Evolutionary conservation across 2,113 vertebrate species (phyloP), one percentile per base, ranked within the genome.

Genomic region (Anoplopoma fimbria): DNA sequence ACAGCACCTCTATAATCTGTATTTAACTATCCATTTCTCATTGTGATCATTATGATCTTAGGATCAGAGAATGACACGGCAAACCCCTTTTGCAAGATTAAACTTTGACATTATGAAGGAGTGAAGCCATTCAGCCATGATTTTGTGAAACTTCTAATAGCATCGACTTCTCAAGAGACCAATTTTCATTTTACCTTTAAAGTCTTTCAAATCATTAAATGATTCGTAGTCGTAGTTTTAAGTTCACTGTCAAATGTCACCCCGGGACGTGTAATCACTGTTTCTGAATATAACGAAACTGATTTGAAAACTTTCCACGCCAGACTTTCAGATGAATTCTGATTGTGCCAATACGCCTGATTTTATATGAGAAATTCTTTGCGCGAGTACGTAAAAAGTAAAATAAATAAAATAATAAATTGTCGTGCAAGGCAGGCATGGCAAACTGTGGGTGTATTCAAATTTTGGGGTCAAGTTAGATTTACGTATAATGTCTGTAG

Each of bases 21-120:
- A 74, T 87, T 87, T 89, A 87, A 89, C 80, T 77, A 88, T 67
- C 88, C 83, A 83, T 91, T 87, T 77, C 64, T 86, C 88, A 83
- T 40, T 61, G 29, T 76, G 77, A 38, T 69, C 77, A 84, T 87
- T 55, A 81, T 27, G 31, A 27, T 75, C 33, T 81, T 83, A 81
- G 63, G 81, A 86, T 83, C 78, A 71, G 63, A 83, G 49, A 90
- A 84, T 62, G 72, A 84, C 82, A 87, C 71, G 33, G 67, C 57
- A 63, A 75, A 79, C 51, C 40, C 61, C 69, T 57, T n/a, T 69
- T 9, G 31, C 51, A 40, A 62, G 65, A 47, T 47, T 36, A 87
- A 75, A 78, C 78, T 74, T 67, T 70, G 72, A 82, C 79, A 84
- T 81, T 58, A 70, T 81, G 58, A 70, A 75, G 33, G 61, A 83